phyloP scores from a whole-genome alignment of 2,888 invertebrate species.

The Nomada goodeniana region DNA sequence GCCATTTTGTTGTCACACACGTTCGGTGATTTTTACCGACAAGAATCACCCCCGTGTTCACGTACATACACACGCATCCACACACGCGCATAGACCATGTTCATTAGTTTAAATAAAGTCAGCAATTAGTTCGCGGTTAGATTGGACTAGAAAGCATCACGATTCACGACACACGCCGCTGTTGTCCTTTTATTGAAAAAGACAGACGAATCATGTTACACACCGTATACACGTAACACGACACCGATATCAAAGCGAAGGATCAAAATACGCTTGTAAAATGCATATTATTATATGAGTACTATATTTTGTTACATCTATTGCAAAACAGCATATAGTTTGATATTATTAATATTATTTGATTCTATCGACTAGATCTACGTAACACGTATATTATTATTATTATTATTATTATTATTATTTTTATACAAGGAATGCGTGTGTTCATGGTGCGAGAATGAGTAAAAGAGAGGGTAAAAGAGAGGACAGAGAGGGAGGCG shows the following conservation, averaged over 20 bases:
- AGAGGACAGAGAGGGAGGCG: constrained; percentile 49
- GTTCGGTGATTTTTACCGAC: constrained; percentile 33
- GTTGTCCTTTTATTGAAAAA: constrained; percentile 8
- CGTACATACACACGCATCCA: not conserved
- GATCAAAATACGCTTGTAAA: constrained; percentile 85
- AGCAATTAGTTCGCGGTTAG: constrained; percentile 59
- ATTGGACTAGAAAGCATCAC: constrained; percentile 58
- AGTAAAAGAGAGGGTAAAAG: constrained; percentile 32
- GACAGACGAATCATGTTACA: constrained; percentile 57
- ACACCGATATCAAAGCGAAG: constrained; percentile 83
- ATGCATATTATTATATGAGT: constrained; percentile 80
- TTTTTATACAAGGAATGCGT: constrained; percentile 77
- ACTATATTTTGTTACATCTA: constrained; percentile 84
- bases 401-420: constrained; percentile 82
- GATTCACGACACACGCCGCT: constrained; percentile 38
- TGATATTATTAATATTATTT: constrained; percentile 80
- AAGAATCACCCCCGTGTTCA: not conserved
- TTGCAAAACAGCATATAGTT: constrained; percentile 77
- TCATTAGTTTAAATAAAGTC: not conserved
- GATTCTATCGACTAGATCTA: constrained; percentile 81
- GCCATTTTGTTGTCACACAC: constrained; percentile 37
- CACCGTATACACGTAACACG: constrained; percentile 52
- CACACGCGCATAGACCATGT: not conserved
- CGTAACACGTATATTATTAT: constrained; percentile 80
- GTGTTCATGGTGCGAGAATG: constrained; percentile 59